Conservation (phyloP, 2,888 invertebrate genomes). For the Cylloceria caligata region DNA sequence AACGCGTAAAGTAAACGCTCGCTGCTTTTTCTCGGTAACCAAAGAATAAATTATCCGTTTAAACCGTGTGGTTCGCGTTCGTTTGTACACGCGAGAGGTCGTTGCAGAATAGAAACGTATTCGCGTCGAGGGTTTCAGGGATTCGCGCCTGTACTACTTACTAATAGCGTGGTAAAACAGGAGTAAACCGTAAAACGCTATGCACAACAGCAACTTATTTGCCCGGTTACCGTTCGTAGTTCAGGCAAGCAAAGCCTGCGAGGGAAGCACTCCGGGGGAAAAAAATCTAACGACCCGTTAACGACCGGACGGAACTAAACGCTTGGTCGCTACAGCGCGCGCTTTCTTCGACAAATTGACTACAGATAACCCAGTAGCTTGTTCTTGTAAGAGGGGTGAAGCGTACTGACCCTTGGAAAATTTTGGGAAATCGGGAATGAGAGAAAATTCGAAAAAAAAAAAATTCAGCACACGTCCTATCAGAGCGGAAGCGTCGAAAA, state of each 20-base stretch:
- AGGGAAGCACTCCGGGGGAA: neutral
- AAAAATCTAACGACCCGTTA: constrained; percentile 61
- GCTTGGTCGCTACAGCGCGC: constrained; percentile 22
- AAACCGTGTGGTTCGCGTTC: constrained; percentile 7
- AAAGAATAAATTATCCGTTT: constrained; percentile 49
- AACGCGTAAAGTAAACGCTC: constrained; percentile 30
- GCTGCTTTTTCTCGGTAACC: constrained; percentile 52
- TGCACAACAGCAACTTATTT: constrained; percentile 9
- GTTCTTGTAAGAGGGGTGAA: no score
- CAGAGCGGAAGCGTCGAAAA: no score
- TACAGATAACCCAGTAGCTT: neutral
- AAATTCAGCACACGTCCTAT: no score
- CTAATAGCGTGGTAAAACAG: constrained; percentile 37
- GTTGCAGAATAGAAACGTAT: neutral
- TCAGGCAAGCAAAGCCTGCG: constrained; percentile 5
- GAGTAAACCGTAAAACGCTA: constrained; percentile 34
- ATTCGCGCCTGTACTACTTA: constrained; percentile 28
- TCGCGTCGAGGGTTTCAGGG: constrained; percentile 1
- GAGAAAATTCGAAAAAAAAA: no score
- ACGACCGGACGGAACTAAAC: constrained; percentile 60
- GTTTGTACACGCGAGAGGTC: constrained; percentile 1
- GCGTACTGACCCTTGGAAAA: no score
- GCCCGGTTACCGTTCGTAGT: constrained; percentile 30
- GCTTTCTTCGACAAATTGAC: constrained; percentile 37
- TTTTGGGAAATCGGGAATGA: no score